Evolutionary conservation across 2,888 invertebrate species (phyloP), one percentile per base, ranked within the genome.

Genomic region (Tortrix viridana): DNA sequence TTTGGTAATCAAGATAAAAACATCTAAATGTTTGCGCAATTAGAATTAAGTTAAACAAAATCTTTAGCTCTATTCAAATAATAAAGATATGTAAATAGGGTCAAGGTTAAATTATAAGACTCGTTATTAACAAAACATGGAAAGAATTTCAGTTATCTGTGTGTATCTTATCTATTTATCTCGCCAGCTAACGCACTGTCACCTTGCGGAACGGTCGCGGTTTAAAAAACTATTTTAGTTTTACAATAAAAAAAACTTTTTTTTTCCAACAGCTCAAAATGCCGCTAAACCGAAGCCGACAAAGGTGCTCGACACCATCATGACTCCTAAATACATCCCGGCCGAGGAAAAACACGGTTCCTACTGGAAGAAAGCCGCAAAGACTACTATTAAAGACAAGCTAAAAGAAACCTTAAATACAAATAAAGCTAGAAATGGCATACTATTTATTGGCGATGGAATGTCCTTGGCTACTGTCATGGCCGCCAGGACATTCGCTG

Each of bases 401-500:
- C 69, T 90, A 0, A 65, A 71, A 12, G 72, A 73, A 20, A 76
- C 71, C 12, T 46, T 70, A 5, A 79, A 81, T 26, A 84, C 74
- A 1, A 92, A 93, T 48, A 88, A 86, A 67, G 95, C 96, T 0
- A 95, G 95, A 80, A 96, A 96, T 79, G 94, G 96, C 0, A 95
- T 96, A 53, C 75, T 95, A 69, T 96, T 95, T 73, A 85, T 96
- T 47, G 96, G 96, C 0, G 97, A 97, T 79, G 97, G 96, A 0
- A 96, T 97, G 96, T 95, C 96, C 0, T 80, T 96, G 50, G 93
- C 96, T 0, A 96, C 96, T 0, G 82, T 96, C 16, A 94, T 95
- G 74, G 96, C 96, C 0, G 94, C 96, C 0, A 92, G 96, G 70
- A 94, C 94, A 0, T 95, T 94, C 74, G 92, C 93, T 44, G 96